phyloP scores from a whole-genome alignment of 2,888 invertebrate genomes.

The Willowsia nigromaculata region DNA sequence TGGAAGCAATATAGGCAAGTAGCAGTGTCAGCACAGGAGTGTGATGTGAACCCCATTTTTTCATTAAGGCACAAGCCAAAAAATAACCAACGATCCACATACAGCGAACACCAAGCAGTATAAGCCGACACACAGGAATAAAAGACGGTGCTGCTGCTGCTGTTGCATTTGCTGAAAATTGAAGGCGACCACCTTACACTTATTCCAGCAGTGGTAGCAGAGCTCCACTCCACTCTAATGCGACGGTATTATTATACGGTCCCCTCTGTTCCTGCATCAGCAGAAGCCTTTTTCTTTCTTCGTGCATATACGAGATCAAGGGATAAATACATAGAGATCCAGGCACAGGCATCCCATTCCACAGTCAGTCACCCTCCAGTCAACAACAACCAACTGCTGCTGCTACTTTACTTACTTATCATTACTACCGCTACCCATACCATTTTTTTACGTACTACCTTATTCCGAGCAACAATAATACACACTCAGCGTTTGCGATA shows the following conservation, averaged over 20 bases:
- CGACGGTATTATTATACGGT: no score
- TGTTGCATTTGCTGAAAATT: no score
- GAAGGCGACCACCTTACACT: no score
- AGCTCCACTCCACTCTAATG: no score
- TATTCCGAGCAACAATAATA: not conserved
- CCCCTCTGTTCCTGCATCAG: no score
- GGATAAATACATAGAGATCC: slow-evolving; percentile 69
- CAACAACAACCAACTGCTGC: slow-evolving; percentile 71
- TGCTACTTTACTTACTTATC: slow-evolving; percentile 52
- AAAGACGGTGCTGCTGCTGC: slow-evolving; percentile 12
- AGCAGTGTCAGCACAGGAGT: no score
- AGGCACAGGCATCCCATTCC: slow-evolving; percentile 69
- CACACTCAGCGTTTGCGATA: no score
- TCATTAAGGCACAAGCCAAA: slow-evolving; percentile 52
- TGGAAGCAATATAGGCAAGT: not conserved
- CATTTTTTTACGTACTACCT: not conserved
- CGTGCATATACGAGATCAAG: slow-evolving; percentile 4
- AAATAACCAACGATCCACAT: slow-evolving; percentile 16
- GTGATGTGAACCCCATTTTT: slow-evolving; percentile 46
- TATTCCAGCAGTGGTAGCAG: no score
- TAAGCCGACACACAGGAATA: not conserved
- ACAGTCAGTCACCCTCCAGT: slow-evolving; percentile 75
- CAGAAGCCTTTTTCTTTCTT: not conserved
- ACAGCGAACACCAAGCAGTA: not conserved
- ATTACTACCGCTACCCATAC: slow-evolving; percentile 32